phyloP scores from a whole-genome alignment of 2,888 invertebrate genomes.

The Aspidapion aeneum region DNA sequence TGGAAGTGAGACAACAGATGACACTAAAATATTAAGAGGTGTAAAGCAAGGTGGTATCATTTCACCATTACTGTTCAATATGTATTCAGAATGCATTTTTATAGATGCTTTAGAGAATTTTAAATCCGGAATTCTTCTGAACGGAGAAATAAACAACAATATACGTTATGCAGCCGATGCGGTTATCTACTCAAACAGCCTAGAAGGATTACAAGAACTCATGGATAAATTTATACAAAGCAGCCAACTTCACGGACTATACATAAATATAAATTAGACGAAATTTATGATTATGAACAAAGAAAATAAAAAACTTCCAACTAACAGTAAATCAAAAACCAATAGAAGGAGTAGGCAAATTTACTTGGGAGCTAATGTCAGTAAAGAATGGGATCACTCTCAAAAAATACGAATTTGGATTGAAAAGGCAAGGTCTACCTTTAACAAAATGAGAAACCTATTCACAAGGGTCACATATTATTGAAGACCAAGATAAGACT shows the following conservation, averaged over 20 bases:
- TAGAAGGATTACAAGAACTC: not conserved
- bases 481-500: no score
- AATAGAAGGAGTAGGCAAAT: not conserved
- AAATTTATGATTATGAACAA: not conserved
- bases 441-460: no score
- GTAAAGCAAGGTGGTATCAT: not conserved
- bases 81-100: not conserved
- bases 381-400: not conserved
- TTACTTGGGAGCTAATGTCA: not conserved
- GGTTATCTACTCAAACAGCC: not conserved
- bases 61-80: not conserved
- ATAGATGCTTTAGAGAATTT: not conserved
- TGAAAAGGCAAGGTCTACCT: not conserved
- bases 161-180: not conserved
- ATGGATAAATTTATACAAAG: not conserved
- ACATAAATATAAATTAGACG: not conserved
- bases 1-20: not conserved
- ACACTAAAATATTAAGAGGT: not conserved
- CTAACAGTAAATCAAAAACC: not conserved
- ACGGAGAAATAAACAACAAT: not conserved
- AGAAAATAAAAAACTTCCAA: not conserved
- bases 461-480: no score
- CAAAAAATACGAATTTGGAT: not conserved
- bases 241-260: not conserved
- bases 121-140: not conserved